phyloP scores from a whole-genome alignment of 2,113 vertebrate genomes.

The Daphoenositta chrysoptera region DNA sequence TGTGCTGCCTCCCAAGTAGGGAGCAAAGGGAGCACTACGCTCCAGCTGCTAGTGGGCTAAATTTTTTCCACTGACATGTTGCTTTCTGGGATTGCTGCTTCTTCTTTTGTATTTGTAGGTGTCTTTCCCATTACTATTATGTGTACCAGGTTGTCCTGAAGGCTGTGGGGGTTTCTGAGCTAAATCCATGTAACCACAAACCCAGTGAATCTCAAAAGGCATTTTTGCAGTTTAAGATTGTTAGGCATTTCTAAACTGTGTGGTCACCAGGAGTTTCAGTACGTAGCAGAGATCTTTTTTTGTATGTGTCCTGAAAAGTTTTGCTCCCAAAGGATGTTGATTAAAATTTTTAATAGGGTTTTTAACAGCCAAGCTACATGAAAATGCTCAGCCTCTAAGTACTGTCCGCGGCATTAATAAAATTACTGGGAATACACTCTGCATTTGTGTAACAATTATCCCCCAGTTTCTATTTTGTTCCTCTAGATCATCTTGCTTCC shows the following conservation, averaged over 20 bases:
- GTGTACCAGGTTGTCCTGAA: neutral
- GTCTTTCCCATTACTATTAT: neutral
- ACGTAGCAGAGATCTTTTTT: neutral
- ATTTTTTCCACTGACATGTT: neutral
- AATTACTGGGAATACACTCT: neutral
- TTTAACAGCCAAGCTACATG: neutral
- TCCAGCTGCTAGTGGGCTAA: neutral
- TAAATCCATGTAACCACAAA: neutral
- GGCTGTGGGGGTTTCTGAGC: neutral
- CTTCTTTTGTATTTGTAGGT: neutral
- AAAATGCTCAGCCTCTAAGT: neutral
- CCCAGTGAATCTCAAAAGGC: neutral
- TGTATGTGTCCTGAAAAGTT: neutral
- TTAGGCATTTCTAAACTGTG: neutral
- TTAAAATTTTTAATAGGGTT: neutral
- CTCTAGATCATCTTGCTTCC: neutral
- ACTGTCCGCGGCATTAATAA: neutral
- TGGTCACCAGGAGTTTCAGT: neutral
- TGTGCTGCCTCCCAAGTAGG: neutral
- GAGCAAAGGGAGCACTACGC: neutral
- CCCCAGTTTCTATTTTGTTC: neutral
- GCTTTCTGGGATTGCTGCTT: neutral
- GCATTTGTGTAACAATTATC: neutral
- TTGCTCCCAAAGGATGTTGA: neutral
- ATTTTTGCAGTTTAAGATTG: neutral